Evolutionary conservation across 2,888 invertebrate species (phyloP).

Genomic region (Harpagoxenus sublaevis): DNA sequence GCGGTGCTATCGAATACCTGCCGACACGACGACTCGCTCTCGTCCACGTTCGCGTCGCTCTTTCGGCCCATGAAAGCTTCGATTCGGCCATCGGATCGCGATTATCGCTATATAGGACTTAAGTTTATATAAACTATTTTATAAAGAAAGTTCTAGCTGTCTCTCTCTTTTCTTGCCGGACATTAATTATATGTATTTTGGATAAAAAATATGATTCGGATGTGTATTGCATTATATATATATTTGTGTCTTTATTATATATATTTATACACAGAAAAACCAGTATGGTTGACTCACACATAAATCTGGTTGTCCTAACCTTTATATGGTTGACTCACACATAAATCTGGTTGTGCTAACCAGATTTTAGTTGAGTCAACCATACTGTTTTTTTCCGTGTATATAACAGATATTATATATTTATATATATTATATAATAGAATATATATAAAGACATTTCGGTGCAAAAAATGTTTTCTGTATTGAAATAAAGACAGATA

Average conservation of each 20-base stretch:
- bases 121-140: not conserved
- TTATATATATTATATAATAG: too few species aligned
- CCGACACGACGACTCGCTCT: conserved; percentile 75
- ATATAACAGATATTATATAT: too few species aligned
- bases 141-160: too few species aligned
- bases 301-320: too few species aligned
- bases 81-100: conserved; percentile 34
- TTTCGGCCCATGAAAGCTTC: conserved; percentile 64
- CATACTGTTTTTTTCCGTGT: too few species aligned
- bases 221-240: not conserved
- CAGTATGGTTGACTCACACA: too few species aligned
- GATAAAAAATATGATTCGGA: not conserved
- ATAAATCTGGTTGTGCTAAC: too few species aligned
- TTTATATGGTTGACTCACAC: too few species aligned
- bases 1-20: conserved; percentile 83
- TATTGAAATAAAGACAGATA: not conserved
- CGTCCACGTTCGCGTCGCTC: conserved; percentile 64
- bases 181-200: not conserved
- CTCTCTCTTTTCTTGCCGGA: not conserved
- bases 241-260: not conserved
- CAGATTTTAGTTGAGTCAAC: too few species aligned
- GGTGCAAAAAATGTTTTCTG: not conserved
- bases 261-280: too few species aligned
- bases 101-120: not conserved
- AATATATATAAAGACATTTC: not conserved